Evolutionary conservation across 2,797 vertebrate species (phyloP), one percentile per base, ranked within the genome.

Genomic region (Scolopax bukidnonensis): DNA sequence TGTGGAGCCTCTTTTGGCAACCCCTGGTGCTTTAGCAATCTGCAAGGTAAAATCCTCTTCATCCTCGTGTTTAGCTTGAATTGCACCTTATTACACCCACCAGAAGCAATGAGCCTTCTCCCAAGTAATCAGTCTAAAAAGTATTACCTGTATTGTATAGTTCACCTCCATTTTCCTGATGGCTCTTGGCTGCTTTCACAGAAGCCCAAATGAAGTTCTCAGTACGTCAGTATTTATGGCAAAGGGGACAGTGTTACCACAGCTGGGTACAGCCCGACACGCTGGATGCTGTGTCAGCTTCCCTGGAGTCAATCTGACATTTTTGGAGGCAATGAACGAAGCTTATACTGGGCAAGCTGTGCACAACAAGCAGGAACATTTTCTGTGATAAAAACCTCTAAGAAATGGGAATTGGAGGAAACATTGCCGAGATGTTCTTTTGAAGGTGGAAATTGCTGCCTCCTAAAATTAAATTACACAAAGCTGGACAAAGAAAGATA

Each of bases 401-500:
- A 75, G 30, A 81, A 94, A 87, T 33, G 38, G 73, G 61, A 91
- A 94, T 51, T 89, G 73, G 68, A 91, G 36, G 63, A 88, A 76
- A 5, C 0, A 0, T 48, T 94, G 57, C 79, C 2, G 17, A 89
- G 51, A 63, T n/a, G 47, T 69, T 81, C 67, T 90, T 94, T 59
- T 84, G 82, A 93, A 89, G 70, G 54, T 88, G 67, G 91, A 95
- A 95, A 92, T 82, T 45, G 76, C 73, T 86, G 69, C 57, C 36
- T 73, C 82, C 60, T 94, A 81, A 94, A 95, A 93, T 84, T 75
- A 81, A 88, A 84, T 84, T 86, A 84, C 70, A 90, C 40, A 76
- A 93, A 86, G 69, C 50, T 75, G 82, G 94, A 84, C 82, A 91
- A 92, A 87, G 77, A 90, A 94, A 82, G 73, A 79, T 64, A 94